phyloP scores from a whole-genome alignment of 92 coral and sea anemone genomes.

The Bergia puertoricense region DNA sequence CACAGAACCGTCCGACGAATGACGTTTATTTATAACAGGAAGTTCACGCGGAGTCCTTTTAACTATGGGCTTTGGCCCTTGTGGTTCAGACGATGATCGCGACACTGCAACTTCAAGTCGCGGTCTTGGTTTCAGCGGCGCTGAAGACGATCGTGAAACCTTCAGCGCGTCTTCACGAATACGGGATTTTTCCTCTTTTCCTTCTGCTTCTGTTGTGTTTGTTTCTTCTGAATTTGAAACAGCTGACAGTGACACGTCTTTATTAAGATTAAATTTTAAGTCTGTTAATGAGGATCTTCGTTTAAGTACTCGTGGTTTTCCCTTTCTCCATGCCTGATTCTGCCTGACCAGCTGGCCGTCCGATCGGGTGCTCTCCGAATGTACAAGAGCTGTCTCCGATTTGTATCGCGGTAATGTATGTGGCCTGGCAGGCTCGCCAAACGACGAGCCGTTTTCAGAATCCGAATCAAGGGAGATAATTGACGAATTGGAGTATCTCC shows the following conservation, averaged over 20 bases:
- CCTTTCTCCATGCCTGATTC: slow-evolving; percentile 6
- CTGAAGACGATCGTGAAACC: slow-evolving; percentile 89
- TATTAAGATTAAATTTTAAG: background rate
- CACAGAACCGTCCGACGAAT: slow-evolving; percentile 48
- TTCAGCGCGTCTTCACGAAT: slow-evolving; percentile 68
- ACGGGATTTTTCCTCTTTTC: slow-evolving; percentile 53
- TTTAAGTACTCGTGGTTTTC: background rate
- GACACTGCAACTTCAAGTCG: slow-evolving; percentile 72
- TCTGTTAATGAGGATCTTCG: slow-evolving; percentile 4
- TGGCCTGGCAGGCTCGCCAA: slow-evolving; percentile 42
- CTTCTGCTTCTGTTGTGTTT: slow-evolving; percentile 20
- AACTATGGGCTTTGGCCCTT: slow-evolving; percentile 59
- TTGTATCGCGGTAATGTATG: slow-evolving; percentile 51
- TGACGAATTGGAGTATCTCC: slow-evolving; percentile 59
- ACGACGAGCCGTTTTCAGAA: slow-evolving; percentile 69
- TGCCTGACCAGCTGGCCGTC: background rate
- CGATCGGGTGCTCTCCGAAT: slow-evolving; percentile 29
- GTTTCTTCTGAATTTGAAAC: slow-evolving; percentile 50
- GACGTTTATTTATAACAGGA: slow-evolving; percentile 22
- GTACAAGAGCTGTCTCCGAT: slow-evolving; percentile 58
- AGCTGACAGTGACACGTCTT: slow-evolving; percentile 3
- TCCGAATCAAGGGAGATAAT: slow-evolving; percentile 77
- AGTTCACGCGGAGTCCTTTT: slow-evolving; percentile 51
- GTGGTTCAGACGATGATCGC: slow-evolving; percentile 91
- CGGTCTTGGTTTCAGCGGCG: slow-evolving; percentile 78